Evolutionary conservation across 2,113 vertebrate species (phyloP).

Genomic region (Sardina pilchardus): DNA sequence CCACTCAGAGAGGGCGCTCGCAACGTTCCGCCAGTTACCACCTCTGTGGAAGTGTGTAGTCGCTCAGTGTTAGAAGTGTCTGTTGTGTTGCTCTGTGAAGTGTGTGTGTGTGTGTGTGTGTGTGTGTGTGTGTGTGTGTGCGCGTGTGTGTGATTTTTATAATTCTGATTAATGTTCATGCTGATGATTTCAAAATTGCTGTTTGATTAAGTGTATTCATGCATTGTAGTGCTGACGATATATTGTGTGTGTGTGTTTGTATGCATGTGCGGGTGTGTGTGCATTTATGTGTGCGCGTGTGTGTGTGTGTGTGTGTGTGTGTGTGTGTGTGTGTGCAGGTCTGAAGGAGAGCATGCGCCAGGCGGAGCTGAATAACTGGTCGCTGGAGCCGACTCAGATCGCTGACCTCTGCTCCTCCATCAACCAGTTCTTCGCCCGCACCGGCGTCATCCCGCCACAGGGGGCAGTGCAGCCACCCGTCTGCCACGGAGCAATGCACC

Average conservation of each 20-base stretch:
- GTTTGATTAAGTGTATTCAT: too few relatives aligned
- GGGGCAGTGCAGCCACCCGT: constrained; percentile 81
- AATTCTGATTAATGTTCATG: too few relatives aligned
- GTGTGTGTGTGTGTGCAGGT: constrained; percentile 61
- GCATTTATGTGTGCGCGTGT: background rate
- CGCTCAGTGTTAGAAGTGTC: too few relatives aligned
- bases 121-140: background rate
- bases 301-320: background rate
- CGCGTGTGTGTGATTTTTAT: too few relatives aligned
- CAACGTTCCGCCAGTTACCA: too few relatives aligned
- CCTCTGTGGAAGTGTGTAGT: too few relatives aligned
- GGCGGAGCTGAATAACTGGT: constrained; percentile 92
- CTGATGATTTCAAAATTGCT: too few relatives aligned
- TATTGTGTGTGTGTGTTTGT: too few relatives aligned
- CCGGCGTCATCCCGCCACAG: constrained; percentile 87
- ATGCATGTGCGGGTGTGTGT: background rate
- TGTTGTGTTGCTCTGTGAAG: constrained; percentile 34
- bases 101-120: background rate
- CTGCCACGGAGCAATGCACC: constrained; percentile 85
- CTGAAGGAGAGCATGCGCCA: constrained; percentile 92
- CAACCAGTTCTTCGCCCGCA: constrained; percentile 90
- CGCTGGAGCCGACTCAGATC: constrained; percentile 87
- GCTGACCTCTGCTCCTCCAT: constrained; percentile 92
- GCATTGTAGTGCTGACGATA: too few relatives aligned
- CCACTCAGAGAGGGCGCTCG: too few relatives aligned